phyloP scores from a whole-genome alignment of 2,113 vertebrate genomes.

The Amphilophus citrinellus region DNA sequence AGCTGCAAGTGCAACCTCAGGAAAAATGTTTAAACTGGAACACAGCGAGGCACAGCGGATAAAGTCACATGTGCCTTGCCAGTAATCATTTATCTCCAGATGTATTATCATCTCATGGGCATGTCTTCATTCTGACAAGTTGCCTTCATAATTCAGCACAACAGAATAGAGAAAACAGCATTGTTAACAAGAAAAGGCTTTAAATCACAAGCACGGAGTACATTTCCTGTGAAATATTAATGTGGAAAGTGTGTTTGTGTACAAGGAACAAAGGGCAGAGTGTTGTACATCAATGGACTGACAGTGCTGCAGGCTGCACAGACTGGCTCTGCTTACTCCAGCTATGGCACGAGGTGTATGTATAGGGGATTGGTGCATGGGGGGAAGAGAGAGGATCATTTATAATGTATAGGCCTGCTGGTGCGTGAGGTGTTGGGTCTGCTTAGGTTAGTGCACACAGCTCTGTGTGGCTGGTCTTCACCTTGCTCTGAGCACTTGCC shows the following conservation, averaged over 20 bases:
- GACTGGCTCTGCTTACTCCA: slow-evolving; percentile 73
- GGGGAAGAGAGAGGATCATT: slow-evolving; percentile 72
- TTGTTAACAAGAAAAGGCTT: slow-evolving; percentile 84
- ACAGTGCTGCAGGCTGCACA: slow-evolving; percentile 74
- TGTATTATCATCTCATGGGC: slow-evolving; percentile 70
- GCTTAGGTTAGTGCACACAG: slow-evolving; percentile 68
- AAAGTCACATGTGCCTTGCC: slow-evolving; percentile 66
- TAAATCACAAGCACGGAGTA: slow-evolving; percentile 82
- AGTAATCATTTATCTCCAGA: slow-evolving; percentile 76
- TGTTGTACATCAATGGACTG: slow-evolving; percentile 82
- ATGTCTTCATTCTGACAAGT: slow-evolving; percentile 73
- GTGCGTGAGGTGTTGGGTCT: slow-evolving; percentile 71
- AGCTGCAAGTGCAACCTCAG: slow-evolving; percentile 72
- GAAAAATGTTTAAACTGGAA: slow-evolving; percentile 65
- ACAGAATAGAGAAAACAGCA: slow-evolving; percentile 78
- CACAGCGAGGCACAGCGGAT: slow-evolving; percentile 44
- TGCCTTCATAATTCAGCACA: slow-evolving; percentile 78
- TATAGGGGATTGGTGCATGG: slow-evolving; percentile 54
- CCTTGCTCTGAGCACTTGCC: slow-evolving; percentile 58
- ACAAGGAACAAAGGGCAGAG: slow-evolving; percentile 80
- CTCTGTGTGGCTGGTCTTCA: slow-evolving; percentile 67
- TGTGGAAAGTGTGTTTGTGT: slow-evolving; percentile 84
- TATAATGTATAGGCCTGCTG: slow-evolving; percentile 81
- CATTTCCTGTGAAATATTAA: slow-evolving; percentile 85
- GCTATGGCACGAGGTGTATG: slow-evolving; percentile 62